Conservation (phyloP, 1,140 invertebrate genomes). For the Oncopodura yosiiana region DNA sequence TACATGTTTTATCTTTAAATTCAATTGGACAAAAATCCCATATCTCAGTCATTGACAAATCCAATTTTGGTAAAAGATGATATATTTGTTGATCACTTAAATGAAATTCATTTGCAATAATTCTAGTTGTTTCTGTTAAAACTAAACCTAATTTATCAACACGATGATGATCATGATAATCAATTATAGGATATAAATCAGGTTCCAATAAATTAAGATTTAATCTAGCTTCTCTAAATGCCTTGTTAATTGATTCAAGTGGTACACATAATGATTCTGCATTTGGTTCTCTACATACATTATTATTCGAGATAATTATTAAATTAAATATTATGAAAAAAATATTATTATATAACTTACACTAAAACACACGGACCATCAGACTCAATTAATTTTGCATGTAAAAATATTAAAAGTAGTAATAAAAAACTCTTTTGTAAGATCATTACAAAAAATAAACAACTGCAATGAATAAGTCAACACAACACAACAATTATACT, state of each 20-base stretch:
- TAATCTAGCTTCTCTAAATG: constrained; percentile 21
- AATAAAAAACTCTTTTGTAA: not conserved
- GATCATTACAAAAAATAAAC: not conserved
- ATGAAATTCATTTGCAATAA: constrained; percentile 19
- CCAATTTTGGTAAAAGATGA: constrained; percentile 20
- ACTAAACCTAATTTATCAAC: constrained; percentile 18
- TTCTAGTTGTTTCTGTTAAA: constrained; percentile 19
- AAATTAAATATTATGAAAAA: too few relatives aligned
- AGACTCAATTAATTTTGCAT: not conserved
- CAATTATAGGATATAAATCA: constrained; percentile 1
- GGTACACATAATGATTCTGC: constrained; percentile 23
- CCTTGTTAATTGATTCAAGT: constrained; percentile 17
- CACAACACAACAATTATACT: not conserved
- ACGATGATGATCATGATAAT: constrained; percentile 8
- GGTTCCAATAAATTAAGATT: constrained; percentile 9
- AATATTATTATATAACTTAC: too few relatives aligned
- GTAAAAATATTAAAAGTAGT: not conserved
- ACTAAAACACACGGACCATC: constrained; percentile 6
- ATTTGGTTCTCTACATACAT: not conserved
- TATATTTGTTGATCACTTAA: constrained; percentile 20
- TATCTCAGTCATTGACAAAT: constrained; percentile 23
- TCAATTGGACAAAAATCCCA: constrained; percentile 27
- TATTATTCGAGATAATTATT: not conserved
- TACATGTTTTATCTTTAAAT: constrained; percentile 17
- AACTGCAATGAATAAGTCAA: not conserved